Evolutionary conservation across 2,113 vertebrate genomes (phyloP).

Genomic region (Aix galericulata): DNA sequence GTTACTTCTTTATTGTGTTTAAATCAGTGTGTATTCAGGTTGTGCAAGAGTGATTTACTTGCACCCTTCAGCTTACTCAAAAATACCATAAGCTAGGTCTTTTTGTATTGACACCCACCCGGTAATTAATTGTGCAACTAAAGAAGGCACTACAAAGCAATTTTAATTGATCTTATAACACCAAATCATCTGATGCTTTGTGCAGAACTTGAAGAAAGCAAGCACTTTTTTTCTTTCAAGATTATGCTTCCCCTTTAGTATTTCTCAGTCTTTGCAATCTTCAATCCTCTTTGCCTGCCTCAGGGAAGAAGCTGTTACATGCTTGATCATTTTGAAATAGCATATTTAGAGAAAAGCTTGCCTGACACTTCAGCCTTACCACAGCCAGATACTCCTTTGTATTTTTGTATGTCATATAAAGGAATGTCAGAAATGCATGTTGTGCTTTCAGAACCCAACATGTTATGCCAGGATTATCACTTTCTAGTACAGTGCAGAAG

Average conservation of each 20-base stretch:
- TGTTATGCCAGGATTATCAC: neutral
- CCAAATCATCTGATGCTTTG: neutral
- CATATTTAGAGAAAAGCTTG: neutral
- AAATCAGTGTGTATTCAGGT: neutral
- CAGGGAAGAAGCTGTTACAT: constrained; percentile 25
- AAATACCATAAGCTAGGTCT: neutral
- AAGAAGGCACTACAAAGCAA: neutral
- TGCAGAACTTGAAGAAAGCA: neutral
- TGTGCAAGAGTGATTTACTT: neutral
- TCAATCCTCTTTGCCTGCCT: constrained; percentile 5
- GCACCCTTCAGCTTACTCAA: neutral
- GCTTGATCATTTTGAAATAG: constrained; percentile 35
- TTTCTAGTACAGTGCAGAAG: neutral
- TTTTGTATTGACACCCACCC: neutral
- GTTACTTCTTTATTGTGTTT: neutral
- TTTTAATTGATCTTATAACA: neutral
- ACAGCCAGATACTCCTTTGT: neutral
- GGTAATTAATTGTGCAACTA: neutral
- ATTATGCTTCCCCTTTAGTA: neutral
- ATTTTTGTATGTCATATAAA: neutral
- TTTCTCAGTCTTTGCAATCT: neutral
- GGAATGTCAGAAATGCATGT: neutral
- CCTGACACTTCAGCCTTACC: neutral
- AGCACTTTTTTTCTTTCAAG: neutral
- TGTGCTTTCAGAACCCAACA: neutral